These are phyloP conservation scores for Pegoplata infirma DNA, from an alignment of 2,888 invertebrate genomes.

Conservation along the genomic window DNA sequence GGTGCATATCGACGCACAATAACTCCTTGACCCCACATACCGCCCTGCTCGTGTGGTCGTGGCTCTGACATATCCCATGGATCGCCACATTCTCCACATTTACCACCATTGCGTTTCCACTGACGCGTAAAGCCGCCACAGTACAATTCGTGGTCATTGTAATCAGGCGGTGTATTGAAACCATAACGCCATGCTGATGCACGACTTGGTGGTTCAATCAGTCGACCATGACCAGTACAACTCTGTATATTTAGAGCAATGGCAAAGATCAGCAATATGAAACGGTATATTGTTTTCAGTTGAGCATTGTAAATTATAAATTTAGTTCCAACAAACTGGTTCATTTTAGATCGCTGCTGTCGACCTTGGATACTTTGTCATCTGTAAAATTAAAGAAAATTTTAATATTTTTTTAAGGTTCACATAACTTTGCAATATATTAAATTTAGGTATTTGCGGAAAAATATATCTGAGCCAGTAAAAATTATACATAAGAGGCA, in stretches of 20 bases:
- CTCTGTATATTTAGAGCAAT: conserved; percentile 38
- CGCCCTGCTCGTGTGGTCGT: conserved; percentile 89
- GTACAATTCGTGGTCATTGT: conserved; percentile 92
- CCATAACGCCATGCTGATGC: conserved; percentile 94
- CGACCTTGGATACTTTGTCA: conserved; percentile 29
- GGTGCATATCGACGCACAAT: conserved; percentile 88
- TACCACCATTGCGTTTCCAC: conserved; percentile 88
- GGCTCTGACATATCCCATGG: conserved; percentile 87
- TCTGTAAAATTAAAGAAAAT: conserved; percentile 26
- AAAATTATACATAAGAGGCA: neutral
- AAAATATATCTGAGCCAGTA: too few relatives aligned
- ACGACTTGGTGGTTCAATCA: conserved; percentile 90
- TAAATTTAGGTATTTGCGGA: too few relatives aligned
- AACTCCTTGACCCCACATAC: conserved; percentile 89
- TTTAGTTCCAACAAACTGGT: conserved; percentile 5
- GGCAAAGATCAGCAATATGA: conserved; percentile 20
- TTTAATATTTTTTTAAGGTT: neutral
- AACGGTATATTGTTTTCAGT: conserved; percentile 7
- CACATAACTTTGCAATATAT: too few relatives aligned
- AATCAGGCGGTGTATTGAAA: conserved; percentile 91
- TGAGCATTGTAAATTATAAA: conserved; percentile 20
- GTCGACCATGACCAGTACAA: conserved; percentile 75
- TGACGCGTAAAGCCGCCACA: conserved; percentile 93
- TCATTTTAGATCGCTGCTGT: conserved; percentile 29
- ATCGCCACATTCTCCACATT: conserved; percentile 93